Evolutionary conservation across 37 sponge, comb jelly and placozoan genomes (phyloP), one percentile per base, ranked within the genome.

Genomic region (Corticium candelabrum): DNA sequence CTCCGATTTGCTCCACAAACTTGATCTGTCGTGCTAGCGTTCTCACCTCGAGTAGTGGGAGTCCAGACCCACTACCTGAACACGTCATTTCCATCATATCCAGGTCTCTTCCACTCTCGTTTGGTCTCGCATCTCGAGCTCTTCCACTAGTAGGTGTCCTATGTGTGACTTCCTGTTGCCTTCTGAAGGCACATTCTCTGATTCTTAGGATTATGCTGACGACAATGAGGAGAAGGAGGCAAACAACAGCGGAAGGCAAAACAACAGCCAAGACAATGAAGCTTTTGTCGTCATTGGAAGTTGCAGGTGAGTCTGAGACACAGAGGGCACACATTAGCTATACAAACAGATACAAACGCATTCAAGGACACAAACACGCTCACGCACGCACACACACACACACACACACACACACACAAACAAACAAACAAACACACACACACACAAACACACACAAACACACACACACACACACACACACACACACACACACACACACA

Each of bases 11-110:
- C 33, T 89, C 87, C 11, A 85, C 68, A 27, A 97, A 77, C 3
- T 62, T 76, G 41, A 97, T 89, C 75, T 83, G 74, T 15, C 80
- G 62, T 31, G 99, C 89, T 31, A 94, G 78, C 33, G 99, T 97
- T 21, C 88, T 75, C 37, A 82, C 81, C 40, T 83, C 80, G 11
- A 96, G 82, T 31, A 83, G 57, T 1, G 90, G 88, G 7, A 74
- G 43, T 29, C 90, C 90, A 0, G 84, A 85, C 3, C 94, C 88
- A 68, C 85, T 84, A 1, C 94, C 94, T 21, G 62, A 50, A 21
- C 62, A 50, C 62, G 62, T 50, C 15, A 50, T 50, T 50, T 50
- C 62, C 62, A 50, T 27, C 62, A 50, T 50, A 27, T 50, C 62
- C 62, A 50, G 15, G 62, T 27, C 21, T 50, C 62, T 21, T 11